These are phyloP conservation scores for Ceratosolen solmsi DNA, from an alignment of 1,140 invertebrate species.

Conservation along the genomic window DNA sequence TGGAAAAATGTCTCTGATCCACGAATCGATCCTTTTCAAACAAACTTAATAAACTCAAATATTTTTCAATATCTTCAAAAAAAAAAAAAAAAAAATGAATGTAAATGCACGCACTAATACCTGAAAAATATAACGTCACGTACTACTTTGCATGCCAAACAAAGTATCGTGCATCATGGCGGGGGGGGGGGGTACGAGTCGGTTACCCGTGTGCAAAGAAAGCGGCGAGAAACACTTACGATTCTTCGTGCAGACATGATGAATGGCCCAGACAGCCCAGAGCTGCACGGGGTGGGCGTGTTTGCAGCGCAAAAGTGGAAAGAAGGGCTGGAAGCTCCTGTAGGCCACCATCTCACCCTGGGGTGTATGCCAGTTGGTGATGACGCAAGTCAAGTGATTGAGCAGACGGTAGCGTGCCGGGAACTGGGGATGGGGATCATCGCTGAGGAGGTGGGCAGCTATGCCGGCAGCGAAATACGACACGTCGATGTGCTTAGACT, in stretches of 20 bases:
- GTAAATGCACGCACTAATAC: too few species aligned
- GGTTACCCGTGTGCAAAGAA: too few species aligned
- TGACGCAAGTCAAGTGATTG: conserved; percentile 75
- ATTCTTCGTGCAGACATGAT: conserved; percentile 88
- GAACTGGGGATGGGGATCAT: conserved; percentile 67
- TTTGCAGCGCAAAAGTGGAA: conserved; percentile 78
- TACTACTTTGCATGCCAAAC: too few species aligned
- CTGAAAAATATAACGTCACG: too few species aligned
- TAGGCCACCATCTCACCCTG: conserved; percentile 89
- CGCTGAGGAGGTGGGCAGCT: conserved; percentile 83
- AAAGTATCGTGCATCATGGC: too few species aligned
- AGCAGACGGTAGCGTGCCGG: conserved; percentile 75
- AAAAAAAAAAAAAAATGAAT: too few species aligned
- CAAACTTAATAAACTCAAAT: too few species aligned
- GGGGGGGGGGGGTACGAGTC: too few species aligned
- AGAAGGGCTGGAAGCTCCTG: conserved; percentile 86
- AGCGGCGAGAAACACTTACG: too few species aligned
- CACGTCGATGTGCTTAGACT: conserved; percentile 83
- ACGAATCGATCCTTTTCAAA: too few species aligned
- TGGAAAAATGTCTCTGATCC: too few species aligned
- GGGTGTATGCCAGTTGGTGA: conserved; percentile 82
- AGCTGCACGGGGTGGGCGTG: conserved; percentile 82
- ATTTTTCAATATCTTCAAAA: too few species aligned
- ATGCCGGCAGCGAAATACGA: conserved; percentile 90
- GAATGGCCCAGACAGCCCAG: conserved; percentile 89